phyloP scores from a whole-genome alignment of 2,113 vertebrate species.

The Coptodon bakossiorum region DNA sequence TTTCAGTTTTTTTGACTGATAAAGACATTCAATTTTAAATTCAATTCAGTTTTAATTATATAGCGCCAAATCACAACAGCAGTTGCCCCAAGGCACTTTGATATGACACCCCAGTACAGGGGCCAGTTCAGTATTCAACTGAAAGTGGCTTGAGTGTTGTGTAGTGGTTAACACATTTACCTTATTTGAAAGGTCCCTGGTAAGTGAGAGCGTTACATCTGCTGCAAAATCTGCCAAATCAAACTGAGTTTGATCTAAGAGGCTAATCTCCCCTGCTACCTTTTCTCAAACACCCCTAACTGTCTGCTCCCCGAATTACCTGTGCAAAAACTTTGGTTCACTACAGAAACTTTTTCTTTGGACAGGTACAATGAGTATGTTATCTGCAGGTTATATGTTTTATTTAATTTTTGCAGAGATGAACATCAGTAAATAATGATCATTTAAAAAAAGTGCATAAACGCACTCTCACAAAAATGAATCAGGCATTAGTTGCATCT shows the following conservation, averaged over 20 bases:
- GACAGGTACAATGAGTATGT: not conserved
- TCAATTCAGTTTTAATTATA: not conserved
- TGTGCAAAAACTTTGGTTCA: not conserved
- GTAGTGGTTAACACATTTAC: not conserved
- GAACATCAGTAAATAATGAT: too few species aligned
- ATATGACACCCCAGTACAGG: not conserved
- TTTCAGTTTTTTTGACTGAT: rapidly evolving
- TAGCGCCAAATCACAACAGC: not conserved
- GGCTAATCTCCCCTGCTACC: not conserved
- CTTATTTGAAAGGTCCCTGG: not conserved
- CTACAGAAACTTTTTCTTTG: rapidly evolving
- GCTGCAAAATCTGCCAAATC: not conserved
- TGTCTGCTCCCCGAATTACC: not conserved
- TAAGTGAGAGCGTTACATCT: not conserved
- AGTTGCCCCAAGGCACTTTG: not conserved
- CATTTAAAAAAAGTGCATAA: too few species aligned
- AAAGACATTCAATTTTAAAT: not conserved
- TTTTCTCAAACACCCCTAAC: not conserved
- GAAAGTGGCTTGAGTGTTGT: not conserved
- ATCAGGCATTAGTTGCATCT: too few species aligned
- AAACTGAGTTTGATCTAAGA: not conserved
- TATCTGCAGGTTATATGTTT: not conserved
- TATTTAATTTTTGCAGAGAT: not conserved
- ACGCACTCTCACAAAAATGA: too few species aligned
- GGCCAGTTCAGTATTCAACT: not conserved